Conservation (phyloP, 2,113 vertebrate genomes). For the Nycticorax nycticorax region DNA sequence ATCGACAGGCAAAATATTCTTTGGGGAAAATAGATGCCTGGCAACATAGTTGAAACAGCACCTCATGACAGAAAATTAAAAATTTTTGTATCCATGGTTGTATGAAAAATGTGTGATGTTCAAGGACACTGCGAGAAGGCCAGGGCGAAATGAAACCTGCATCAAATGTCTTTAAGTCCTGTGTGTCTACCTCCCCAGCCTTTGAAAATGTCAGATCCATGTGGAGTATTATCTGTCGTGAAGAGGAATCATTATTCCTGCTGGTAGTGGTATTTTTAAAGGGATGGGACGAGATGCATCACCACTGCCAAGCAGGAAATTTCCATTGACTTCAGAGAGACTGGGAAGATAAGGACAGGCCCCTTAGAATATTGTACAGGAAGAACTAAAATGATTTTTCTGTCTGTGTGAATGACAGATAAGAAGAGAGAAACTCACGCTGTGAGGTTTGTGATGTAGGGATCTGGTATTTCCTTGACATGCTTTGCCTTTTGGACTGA, state of each 20-base stretch:
- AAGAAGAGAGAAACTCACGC: background rate
- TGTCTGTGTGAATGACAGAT: background rate
- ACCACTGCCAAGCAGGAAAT: background rate
- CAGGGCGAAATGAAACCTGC: background rate
- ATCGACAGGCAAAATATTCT: background rate
- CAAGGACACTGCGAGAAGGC: background rate
- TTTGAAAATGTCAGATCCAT: background rate
- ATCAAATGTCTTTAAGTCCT: background rate
- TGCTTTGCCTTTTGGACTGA: background rate
- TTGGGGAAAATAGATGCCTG: background rate
- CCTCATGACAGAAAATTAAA: background rate
- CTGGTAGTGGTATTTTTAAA: background rate
- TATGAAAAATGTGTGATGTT: background rate
- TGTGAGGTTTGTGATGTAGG: background rate
- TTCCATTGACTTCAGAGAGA: background rate
- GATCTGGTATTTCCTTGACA: background rate
- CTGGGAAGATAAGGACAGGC: background rate
- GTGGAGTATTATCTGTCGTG: background rate
- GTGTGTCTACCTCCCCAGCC: background rate
- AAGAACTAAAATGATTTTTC: background rate
- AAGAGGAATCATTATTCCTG: background rate
- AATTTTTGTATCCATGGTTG: background rate
- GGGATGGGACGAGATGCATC: background rate
- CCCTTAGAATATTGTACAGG: background rate
- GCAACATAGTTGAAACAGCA: background rate